Evolutionary conservation across 2,888 invertebrate genomes (phyloP).

Genomic region (Amaurobius ferox): DNA sequence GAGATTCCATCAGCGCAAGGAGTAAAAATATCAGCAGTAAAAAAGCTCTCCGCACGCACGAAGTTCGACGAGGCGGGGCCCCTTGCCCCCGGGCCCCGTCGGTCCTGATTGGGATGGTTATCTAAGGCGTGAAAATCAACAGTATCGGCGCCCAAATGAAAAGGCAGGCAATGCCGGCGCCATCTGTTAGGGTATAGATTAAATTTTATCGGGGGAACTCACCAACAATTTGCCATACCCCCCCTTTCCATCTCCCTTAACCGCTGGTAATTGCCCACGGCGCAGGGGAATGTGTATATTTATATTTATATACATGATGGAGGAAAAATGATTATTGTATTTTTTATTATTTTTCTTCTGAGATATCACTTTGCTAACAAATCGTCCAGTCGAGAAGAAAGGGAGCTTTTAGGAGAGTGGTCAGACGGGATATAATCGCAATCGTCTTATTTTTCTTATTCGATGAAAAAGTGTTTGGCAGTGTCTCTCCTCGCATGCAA

Average conservation of each 20-base stretch:
- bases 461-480: background rate
- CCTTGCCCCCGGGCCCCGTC: constrained; percentile 38
- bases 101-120: constrained; percentile 73
- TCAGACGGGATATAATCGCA: background rate
- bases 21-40: background rate
- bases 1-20: constrained; percentile 9
- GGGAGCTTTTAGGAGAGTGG: background rate
- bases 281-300: constrained; percentile 45
- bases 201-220: constrained; percentile 68
- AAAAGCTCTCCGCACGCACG: background rate
- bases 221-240: constrained; percentile 30
- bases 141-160: constrained; percentile 73
- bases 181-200: constrained; percentile 72
- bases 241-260: background rate
- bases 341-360: background rate
- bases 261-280: constrained; percentile 21
- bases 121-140: constrained; percentile 74
- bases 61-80: constrained; percentile 51
- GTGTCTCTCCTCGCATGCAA: no score
- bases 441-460: constrained; percentile 4
- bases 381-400: constrained; percentile 38
- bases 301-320: constrained; percentile 56
- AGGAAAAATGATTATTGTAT: constrained; percentile 45
- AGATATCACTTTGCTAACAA: constrained; percentile 38
- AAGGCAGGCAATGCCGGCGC: constrained; percentile 72